Evolutionary conservation across 2,797 vertebrate genomes (phyloP), one percentile per base, ranked within the genome.

Genomic region (Gymnocypris eckloni): DNA sequence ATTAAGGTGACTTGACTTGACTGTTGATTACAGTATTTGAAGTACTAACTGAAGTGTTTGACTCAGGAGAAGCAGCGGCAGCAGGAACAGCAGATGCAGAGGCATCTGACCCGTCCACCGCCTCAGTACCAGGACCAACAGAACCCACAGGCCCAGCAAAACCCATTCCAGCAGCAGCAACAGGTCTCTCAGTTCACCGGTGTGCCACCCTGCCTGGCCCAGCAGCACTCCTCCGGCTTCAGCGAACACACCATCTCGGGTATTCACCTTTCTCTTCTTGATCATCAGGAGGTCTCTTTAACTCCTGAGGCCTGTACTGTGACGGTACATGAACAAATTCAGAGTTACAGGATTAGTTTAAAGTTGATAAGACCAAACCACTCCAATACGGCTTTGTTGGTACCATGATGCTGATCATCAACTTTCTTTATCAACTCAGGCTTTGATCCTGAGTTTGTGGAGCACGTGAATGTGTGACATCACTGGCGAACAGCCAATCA

Each of bases 91-190:
- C 97, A 99, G 91, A 94, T 99, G 78, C 97, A 99, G 93, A 95
- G 98, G 59, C 98, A 99, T 87, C 93, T 99, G 89, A 99, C 97
- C 2, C 95, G 98, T 20, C 98, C 98, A 0, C 98, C 98, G 0
- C 98, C 98, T 6, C 98, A 99, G 89, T 99, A 99, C 90, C 98
- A 99, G 94, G 98, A 99, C 92, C 97, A 98, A 4, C 89, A 95
- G 0, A 97, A 96, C 18, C 93, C 90, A 11, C 82, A 92, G 1
- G 82, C 93, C 86, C 91, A 90, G 88, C 98, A 98, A 93, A 98
- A 95, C 85, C 94, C 96, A 0, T 99, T 99, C 92, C 96, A 97
- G 59, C 83, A 79, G 43, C 96, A 95, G 1, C 93, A 93, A 79
- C 93, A 96, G 82, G 96, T 97, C 52, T 95, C 94, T 43, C 97